Base-by-base conservation (phyloP, 1,140 invertebrate genomes). In the Zaprionus ghesquierei region DNA sequence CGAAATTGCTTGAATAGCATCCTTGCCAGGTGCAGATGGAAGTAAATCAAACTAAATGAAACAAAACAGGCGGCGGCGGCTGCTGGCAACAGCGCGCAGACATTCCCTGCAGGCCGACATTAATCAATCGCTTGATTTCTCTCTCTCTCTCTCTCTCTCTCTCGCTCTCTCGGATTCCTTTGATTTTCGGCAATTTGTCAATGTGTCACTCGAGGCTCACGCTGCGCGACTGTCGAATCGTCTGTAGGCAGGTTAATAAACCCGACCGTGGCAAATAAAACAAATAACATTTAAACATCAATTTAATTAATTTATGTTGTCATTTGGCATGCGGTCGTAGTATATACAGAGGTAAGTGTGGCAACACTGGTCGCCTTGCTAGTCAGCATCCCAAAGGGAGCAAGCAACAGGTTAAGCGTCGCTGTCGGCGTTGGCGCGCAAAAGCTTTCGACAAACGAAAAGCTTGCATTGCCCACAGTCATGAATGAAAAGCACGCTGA, bases 261-360 rank as follows among this genome's bases (percentile, higher is more conserved):
- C 73, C 69, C 58, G 73, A 59, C 72, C 60, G 65, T 60, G 44
- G 41, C 61, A 20, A 38, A 66, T 49, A 44, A 41, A 72, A 53
- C 22, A 20, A 50, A n/a, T n/a, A 56, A 61, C 55, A 73, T 77
- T 77, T 70, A 79, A 77, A 77, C 79, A 87, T 79, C 77, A 86
- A 87, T 89, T 86, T 89, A 89, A 87, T 87, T 87, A 87, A 87
- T 87, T 87, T 87, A 87, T 87, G 79, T 71, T 82, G 41, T 62
- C 65, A 74, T 64, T 46, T 62, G 29, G 35, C 71, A 49, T 33
- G 20, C 80, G 76, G 80, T 22, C 60, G 25, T 9, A 63, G 44
- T 29, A 41, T 3, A 5, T n/a, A n/a, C n/a, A n/a, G n/a, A n/a
- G n/a, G 33, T 59, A 54, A 41, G 56, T 44, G 44, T 81, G 75